These are phyloP conservation scores for Corythaeola cristata DNA, from an alignment of 2,113 vertebrate genomes.

Conservation along the genomic window DNA sequence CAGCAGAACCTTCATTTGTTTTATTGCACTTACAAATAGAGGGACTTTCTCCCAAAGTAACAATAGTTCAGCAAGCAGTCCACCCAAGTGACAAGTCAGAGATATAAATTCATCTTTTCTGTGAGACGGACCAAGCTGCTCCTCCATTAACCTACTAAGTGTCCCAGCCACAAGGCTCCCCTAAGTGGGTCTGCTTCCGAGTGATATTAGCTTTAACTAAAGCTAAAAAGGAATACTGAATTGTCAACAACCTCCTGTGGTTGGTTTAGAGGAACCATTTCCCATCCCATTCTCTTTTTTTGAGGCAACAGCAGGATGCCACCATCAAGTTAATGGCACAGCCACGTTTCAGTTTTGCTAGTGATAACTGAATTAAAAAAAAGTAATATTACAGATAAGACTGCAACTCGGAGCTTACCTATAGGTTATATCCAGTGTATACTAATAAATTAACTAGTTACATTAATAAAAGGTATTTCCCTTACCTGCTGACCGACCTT, in stretches of 20 bases:
- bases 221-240: not conserved
- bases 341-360: not conserved
- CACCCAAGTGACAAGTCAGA: not conserved
- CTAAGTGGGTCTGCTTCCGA: not conserved
- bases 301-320: not conserved
- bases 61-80: not conserved
- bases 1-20: not conserved
- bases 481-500: not conserved
- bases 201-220: not conserved
- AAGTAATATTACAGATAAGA: not conserved
- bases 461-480: not conserved
- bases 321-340: not conserved
- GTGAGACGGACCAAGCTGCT: not conserved
- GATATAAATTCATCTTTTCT: not conserved
- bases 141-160: not conserved
- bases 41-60: not conserved
- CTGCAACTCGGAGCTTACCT: not conserved
- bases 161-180: not conserved
- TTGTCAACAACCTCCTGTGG: not conserved
- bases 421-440: not conserved
- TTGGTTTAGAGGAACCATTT: not conserved
- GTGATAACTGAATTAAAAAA: not conserved
- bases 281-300: not conserved
- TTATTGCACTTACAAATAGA: not conserved
- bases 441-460: not conserved